A percentile compares a stretch with the other conserved stretches of the same genome.
Conservation (phyloP, 37 sponge, comb jelly and placozoan genomes). For the Bolinopsis microptera region DNA sequence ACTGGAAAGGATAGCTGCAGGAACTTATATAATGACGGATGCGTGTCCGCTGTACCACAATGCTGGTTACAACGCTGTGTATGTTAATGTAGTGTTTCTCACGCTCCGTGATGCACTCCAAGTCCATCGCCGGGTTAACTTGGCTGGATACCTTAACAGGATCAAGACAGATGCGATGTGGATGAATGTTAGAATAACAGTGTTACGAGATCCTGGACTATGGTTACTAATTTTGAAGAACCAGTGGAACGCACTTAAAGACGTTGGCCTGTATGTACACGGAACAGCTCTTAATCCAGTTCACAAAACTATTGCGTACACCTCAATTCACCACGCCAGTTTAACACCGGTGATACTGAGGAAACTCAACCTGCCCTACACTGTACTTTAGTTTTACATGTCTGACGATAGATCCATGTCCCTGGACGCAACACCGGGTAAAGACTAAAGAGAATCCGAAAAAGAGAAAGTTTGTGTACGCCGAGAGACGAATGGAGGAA, state of each 20-base stretch:
- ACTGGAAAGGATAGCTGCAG: constrained; percentile 48
- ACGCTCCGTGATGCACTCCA: neutral
- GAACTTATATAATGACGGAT: neutral
- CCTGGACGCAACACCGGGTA: constrained; percentile 76
- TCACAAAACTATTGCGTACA: constrained; percentile 57
- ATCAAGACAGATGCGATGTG: neutral
- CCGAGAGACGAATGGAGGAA: neutral
- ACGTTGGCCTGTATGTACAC: neutral
- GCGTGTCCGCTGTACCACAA: neutral
- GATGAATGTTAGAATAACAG: neutral
- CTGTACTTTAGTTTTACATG: constrained; percentile 64
- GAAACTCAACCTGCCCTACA: neutral
- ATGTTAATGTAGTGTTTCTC: neutral
- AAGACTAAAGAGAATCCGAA: too few relatives aligned
- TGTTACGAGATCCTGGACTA: neutral
- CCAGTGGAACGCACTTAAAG: neutral
- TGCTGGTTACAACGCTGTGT: neutral
- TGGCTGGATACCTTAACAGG: neutral
- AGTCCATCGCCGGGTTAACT: neutral
- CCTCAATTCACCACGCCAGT: neutral
- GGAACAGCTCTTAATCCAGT: neutral
- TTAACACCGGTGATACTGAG: neutral
- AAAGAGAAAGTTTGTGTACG: neutral
- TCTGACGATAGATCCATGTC: constrained; percentile 73
- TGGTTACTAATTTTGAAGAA: neutral